Evolutionary conservation across 2,113 vertebrate genomes (phyloP), one percentile per base, ranked within the genome.

Genomic region (Hippocampus barbouri): DNA sequence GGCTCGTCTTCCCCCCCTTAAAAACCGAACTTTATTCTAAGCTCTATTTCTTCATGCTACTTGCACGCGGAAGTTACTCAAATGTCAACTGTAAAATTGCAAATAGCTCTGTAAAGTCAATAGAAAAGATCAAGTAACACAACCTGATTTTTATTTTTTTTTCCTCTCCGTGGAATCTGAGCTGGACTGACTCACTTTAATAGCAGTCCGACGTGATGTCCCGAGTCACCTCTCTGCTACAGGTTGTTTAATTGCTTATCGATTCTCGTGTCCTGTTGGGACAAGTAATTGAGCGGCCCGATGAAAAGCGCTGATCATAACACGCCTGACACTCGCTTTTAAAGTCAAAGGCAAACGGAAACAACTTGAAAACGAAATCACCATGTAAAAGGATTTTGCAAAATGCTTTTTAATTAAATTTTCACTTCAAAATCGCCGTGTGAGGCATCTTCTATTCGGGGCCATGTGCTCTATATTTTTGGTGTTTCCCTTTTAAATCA

Each of bases 221-320:
- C 27, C 27, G 8, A 34, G 59, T 34, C 59, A 20, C 27, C 68
- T 75, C 61, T 59, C 43, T 74, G 76, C 80, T 69, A 66, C 72
- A 72, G 79, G 68, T 67, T 68, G 83, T 88, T 90, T 87, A 90
- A 89, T 89, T 91, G 88, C 81, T 73, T 89, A 89, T 89, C 88
- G 89, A 91, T 89, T 79, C 69, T 68, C 15, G 16, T 73, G 78
- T 86, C 80, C 71, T 51, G 75, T 82, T 79, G 81, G 74, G 86
- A 80, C 75, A 80, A 38, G 75, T 83, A 84, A 78, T 61, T 61
- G 27, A 34, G 30, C 15, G 27, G 16, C 16, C 59, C 1, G 15
- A 61, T 34, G 27, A 61, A 61, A 30, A 61, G 16, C 34, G 27
- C 27, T 61, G 59, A 61, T 18, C 27, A 61, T 61, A 34, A 61